Evolutionary conservation across 2,113 vertebrate genomes (phyloP).

Genomic region (Esox niger): DNA sequence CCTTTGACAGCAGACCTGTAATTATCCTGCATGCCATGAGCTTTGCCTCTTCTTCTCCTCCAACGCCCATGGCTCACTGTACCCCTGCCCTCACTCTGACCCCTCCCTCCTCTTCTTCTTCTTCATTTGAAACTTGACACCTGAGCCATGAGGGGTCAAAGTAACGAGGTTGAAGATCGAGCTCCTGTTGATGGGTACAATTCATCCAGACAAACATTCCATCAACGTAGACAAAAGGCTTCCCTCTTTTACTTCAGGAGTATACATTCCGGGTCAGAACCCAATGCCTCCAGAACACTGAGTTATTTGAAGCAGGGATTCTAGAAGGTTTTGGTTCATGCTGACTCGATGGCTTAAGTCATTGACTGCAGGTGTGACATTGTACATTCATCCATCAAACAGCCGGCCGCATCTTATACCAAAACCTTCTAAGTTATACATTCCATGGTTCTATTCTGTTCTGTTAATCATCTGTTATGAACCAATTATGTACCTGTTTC

Average conservation of each 20-base stretch:
- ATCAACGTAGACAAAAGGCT: background rate
- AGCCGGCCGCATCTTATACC: too few species aligned
- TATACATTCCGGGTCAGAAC: background rate
- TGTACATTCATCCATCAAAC: too few species aligned
- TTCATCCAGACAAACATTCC: background rate
- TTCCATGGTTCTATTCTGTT: too few species aligned
- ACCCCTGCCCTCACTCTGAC: background rate
- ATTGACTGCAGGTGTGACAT: too few species aligned
- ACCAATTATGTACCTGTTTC: too few species aligned
- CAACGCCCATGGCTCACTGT: background rate
- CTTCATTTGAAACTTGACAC: constrained; percentile 22
- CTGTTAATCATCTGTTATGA: too few species aligned
- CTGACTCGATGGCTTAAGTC: too few species aligned
- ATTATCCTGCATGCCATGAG: constrained; percentile 29
- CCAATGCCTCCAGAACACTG: too few species aligned
- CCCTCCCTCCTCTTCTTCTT: background rate
- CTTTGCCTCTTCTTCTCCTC: constrained; percentile 2
- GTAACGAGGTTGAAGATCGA: constrained; percentile 8
- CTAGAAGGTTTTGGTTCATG: too few species aligned
- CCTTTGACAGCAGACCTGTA: constrained; percentile 30
- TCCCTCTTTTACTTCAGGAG: background rate
- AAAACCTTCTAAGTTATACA: too few species aligned
- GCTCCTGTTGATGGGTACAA: background rate
- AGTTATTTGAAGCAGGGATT: too few species aligned
- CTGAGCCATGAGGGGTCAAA: constrained; percentile 32